Evolutionary conservation across 2,797 vertebrate genomes (phyloP), one percentile per base, ranked within the genome.

Genomic region (Gambusia yucatana): DNA sequence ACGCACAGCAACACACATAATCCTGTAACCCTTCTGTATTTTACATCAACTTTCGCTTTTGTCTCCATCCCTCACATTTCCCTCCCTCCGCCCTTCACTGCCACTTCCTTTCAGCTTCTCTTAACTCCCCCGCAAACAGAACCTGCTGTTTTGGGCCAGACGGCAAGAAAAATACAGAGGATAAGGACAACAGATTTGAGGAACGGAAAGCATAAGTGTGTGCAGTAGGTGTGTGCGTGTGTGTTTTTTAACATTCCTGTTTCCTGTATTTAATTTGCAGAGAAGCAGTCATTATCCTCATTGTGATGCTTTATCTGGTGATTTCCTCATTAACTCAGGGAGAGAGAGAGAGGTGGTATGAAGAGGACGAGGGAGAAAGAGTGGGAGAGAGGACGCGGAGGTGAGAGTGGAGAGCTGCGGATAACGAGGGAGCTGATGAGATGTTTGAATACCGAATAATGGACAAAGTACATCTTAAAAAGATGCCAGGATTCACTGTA

Each of bases 141-240:
- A 78, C 86, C 87, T 87, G 82, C 87, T 86, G 88, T 88, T 92
- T 87, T 87, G 72, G 79, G 76, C 84, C 86, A 90, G 86, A 90
- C 84, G 55, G 79, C 63, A 82, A 85, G 74, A 84, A 85, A 86
- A 84, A 76, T 85, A 86, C 77, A 6, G 67, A 82, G 59, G 57
- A n/a, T 47, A 76, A 74, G 59, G 59, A 76, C 73, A 84, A 77
- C 44, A 82, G 77, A 77, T 79, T 81, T 3, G 73, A 86, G 73
- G 80, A 81, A 82, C 4, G 67, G 50, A 83, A 77, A n/a, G 10
- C 76, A 69, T 25, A 17, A 83, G 28, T 25, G 57, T 46, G 74
- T 79, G 78, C 81, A 76, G 63, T 73, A 43, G 47, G 72, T 73
- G 33, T 33, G 20, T 50, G 48, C 6, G 17, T 50, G 46, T 47